Evolutionary conservation across 2,797 vertebrate genomes (phyloP).

Genomic region (Sebastes hubbsi): DNA sequence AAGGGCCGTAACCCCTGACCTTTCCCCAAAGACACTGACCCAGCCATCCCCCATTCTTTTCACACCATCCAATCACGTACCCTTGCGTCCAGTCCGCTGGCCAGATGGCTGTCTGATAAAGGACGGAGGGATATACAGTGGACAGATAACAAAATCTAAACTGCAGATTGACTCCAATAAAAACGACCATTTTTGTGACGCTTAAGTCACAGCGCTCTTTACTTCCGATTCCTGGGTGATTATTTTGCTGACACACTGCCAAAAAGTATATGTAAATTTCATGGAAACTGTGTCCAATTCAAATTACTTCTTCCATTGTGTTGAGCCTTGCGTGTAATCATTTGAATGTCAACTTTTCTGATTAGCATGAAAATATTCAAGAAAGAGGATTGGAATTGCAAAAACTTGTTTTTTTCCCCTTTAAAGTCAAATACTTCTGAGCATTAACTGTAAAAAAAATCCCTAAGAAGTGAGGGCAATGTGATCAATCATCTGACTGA

Average conservation of each 20-base stretch:
- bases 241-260: background rate
- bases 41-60: conserved; percentile 73
- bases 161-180: conserved; percentile 20
- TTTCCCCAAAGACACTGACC: conserved; percentile 79
- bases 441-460: conserved; percentile 58
- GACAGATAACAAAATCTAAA: conserved; percentile 44
- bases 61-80: conserved; percentile 72
- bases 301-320: conserved; percentile 32
- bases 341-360: conserved; percentile 58
- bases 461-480: conserved; percentile 49
- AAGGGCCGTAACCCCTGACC: conserved; percentile 79
- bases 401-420: conserved; percentile 24
- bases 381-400: conserved; percentile 61
- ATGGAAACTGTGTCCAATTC: background rate
- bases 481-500: conserved; percentile 72
- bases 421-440: conserved; percentile 64
- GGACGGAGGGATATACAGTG: conserved; percentile 56
- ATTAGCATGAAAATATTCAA: conserved; percentile 64
- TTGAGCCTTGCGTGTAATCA: conserved; percentile 47
- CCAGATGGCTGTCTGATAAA: conserved; percentile 84
- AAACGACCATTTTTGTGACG: background rate
- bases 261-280: conserved; percentile 12
- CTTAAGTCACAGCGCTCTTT: background rate
- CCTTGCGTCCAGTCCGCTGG: conserved; percentile 66
- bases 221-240: background rate